Conservation (phyloP, 2,113 vertebrate species). For the Platysternon megacephalum region DNA sequence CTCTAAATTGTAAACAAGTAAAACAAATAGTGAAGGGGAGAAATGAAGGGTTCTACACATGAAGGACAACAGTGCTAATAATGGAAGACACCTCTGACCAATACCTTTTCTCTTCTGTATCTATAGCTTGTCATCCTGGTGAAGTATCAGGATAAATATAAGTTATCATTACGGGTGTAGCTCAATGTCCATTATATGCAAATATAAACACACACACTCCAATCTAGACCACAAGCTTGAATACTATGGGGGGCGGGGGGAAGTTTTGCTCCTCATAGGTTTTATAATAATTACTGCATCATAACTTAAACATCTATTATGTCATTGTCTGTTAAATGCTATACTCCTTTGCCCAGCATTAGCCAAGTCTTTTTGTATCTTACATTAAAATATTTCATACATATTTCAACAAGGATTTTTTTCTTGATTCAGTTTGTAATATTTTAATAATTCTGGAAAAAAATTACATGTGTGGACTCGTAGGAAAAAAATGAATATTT, state of each 20-base stretch:
- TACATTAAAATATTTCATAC: constrained; percentile 10
- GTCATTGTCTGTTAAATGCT: constrained; percentile 43
- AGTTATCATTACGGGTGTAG: neutral
- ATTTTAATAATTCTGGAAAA: constrained; percentile 8
- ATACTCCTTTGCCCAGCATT: constrained; percentile 43
- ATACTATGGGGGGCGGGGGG: neutral
- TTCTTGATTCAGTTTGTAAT: constrained; percentile 60
- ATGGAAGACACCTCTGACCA: neutral
- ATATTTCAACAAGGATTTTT: constrained; percentile 34
- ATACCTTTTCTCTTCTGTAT: neutral
- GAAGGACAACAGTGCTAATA: neutral
- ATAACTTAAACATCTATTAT: neutral
- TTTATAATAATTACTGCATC: constrained; percentile 17
- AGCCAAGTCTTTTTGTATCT: constrained; percentile 10
- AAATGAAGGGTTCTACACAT: neutral
- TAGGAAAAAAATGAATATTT: neutral
- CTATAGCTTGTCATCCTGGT: neutral
- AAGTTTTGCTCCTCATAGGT: neutral
- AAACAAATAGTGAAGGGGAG: neutral
- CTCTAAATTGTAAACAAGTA: neutral
- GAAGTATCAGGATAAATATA: neutral
- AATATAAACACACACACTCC: neutral
- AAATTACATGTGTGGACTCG: neutral
- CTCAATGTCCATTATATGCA: neutral
- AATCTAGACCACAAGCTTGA: neutral